Evolutionary conservation across 2,888 invertebrate species (phyloP), one percentile per base, ranked within the genome.

Genomic region (Tachina lurida): DNA sequence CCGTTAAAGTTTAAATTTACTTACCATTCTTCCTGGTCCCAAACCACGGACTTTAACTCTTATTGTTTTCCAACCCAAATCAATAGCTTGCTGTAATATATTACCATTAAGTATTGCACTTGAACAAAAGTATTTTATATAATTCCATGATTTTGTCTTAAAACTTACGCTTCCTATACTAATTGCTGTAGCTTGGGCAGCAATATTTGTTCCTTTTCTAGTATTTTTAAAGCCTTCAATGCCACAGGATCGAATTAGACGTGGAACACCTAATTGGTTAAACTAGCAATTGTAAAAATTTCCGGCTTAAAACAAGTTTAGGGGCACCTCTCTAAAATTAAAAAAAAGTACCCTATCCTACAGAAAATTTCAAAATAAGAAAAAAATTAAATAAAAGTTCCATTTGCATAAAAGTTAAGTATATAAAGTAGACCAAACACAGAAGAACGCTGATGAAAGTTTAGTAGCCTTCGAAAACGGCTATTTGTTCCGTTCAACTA

Each of bases 141-240:
- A 60, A 41, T 39, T 10, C 5, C 9, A 43, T 62, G 17, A 3
- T 17, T 49, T 15, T 15, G 15, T 15, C 15, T 15, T 10, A 68
- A 54, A 45, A 87, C 95, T 94, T 93, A 97, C 97, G 82, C 93
- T 93, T 88, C 96, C 96, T 88, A 98, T 93, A 81, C 94, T 95
- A 76, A 98, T 95, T 39, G 97, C 98, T 39, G 98, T 97, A 13
- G 98, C 97, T 93, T 99, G 98, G 2, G 98, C 99, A 54, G 99
- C 99, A 90, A 99, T 96, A 91, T 98, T 98, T 7, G 99, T 99
- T 86, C 98, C 98, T 93, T 99, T 99, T 88, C 96, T 95, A 0
- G 98, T 96, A 92, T 98, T 97, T 93, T 98, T 98, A 90, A 98
- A 99, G 8, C 99, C 99, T 92, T 98, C 98, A 89, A 96, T 94